Percentiles rank a stretch among this genome's conserved stretches.
Conservation (phyloP, 2,797 vertebrate genomes). For the Eulemur coronatus region DNA sequence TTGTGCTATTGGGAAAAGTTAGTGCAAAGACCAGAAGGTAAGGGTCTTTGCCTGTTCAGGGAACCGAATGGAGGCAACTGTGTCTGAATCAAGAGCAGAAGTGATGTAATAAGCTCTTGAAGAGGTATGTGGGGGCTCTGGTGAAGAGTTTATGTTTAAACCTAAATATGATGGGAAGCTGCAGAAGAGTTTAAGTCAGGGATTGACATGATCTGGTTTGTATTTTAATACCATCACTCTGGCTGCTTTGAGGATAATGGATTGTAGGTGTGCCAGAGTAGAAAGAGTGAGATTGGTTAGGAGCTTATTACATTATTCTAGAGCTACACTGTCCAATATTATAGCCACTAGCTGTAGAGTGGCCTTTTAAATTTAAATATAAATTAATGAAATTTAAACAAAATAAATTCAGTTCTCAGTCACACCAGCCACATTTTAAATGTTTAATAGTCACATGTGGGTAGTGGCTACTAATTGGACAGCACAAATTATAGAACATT, state of each 20-base stretch:
- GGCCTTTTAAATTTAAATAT: background rate
- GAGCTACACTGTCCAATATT: background rate
- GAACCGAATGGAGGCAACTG: background rate
- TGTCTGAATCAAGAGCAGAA: background rate
- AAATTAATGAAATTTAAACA: background rate
- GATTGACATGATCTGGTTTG: background rate
- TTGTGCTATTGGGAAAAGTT: background rate
- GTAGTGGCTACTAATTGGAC: background rate
- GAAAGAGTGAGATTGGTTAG: background rate
- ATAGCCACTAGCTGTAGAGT: background rate
- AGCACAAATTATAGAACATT: background rate
- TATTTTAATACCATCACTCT: background rate
- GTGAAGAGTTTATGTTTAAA: background rate
- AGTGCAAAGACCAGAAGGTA: background rate
- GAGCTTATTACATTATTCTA: background rate
- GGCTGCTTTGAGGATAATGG: background rate
- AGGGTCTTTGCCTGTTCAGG: background rate
- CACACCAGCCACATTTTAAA: background rate
- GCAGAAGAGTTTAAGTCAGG: background rate
- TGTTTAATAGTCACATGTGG: background rate
- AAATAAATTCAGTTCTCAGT: background rate
- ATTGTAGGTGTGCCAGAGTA: background rate
- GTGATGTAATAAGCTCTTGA: background rate
- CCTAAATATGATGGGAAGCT: background rate
- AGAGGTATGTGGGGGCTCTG: background rate